Percentiles rank a stretch among this genome's conserved stretches.
Evolutionary conservation across 2,797 vertebrate genomes (phyloP).

Genomic region (Hylomyscus alleni): DNA sequence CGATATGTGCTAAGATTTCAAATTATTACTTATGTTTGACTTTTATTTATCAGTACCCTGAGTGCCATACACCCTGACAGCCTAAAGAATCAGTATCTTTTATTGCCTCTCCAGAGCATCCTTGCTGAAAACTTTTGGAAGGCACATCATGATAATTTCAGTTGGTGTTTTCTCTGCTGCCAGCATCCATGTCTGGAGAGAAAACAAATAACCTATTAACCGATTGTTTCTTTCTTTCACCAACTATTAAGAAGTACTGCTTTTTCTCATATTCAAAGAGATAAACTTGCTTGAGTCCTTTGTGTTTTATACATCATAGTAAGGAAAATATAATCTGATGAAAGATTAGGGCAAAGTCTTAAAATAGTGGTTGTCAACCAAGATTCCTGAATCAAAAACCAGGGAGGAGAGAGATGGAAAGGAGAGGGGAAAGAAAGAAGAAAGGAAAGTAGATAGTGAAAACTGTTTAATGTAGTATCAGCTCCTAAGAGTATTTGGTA

Average conservation of each 20-base stretch:
- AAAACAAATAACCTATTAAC: slow-evolving; percentile 7
- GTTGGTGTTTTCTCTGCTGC: not conserved
- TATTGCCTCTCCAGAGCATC: not conserved
- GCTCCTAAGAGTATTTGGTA: slow-evolving; percentile 74
- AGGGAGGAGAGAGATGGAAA: too few species aligned
- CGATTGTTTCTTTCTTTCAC: slow-evolving; percentile 27
- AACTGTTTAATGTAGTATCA: slow-evolving; percentile 73
- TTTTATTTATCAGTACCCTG: slow-evolving; percentile 7
- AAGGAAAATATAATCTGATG: slow-evolving; percentile 67
- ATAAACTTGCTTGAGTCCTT: not conserved
- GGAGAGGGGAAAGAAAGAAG: not conserved
- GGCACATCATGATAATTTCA: slow-evolving; percentile 19
- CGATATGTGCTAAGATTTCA: slow-evolving; percentile 51
- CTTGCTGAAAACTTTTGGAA: not conserved
- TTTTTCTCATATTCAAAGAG: slow-evolving; percentile 32
- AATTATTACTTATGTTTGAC: slow-evolving; percentile 36
- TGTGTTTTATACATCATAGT: slow-evolving; percentile 40
- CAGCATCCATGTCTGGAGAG: not conserved
- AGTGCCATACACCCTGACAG: not conserved
- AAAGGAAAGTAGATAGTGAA: slow-evolving; percentile 57
- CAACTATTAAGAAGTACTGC: slow-evolving; percentile 45
- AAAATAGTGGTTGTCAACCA: slow-evolving; percentile 57
- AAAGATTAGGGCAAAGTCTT: slow-evolving; percentile 61
- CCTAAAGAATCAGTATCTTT: slow-evolving; percentile 5
- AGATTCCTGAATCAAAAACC: slow-evolving; percentile 9